These are phyloP conservation scores for Remorina albescens DNA, from an alignment of 2,797 vertebrate genomes.

Conservation along the genomic window DNA sequence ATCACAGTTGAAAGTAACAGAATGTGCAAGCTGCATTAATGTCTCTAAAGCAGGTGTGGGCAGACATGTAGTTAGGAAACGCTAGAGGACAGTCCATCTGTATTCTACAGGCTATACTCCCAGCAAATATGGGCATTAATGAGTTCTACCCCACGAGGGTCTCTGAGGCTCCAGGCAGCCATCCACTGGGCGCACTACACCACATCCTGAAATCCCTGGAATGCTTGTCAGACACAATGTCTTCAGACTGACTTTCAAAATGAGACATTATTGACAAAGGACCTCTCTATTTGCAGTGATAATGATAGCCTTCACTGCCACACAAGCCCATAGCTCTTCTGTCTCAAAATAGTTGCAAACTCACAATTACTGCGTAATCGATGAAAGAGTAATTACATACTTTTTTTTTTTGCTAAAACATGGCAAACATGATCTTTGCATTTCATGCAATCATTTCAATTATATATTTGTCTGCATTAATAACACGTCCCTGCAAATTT, in stretches of 20 bases:
- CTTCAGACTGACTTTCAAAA: slow-evolving; percentile 69
- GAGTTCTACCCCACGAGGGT: slow-evolving; percentile 64
- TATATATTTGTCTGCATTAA: slow-evolving; percentile 1
- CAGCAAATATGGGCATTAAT: slow-evolving; percentile 76
- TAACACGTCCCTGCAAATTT: slow-evolving; percentile 14
- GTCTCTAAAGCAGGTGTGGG: slow-evolving; percentile 71
- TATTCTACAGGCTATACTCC: slow-evolving; percentile 68
- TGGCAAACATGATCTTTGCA: slow-evolving; percentile 6
- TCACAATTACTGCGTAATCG: not conserved
- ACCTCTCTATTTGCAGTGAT: slow-evolving; percentile 66
- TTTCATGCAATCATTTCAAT: not conserved
- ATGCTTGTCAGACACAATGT: slow-evolving; percentile 74
- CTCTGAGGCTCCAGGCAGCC: slow-evolving; percentile 63
- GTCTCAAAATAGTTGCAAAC: slow-evolving; percentile 26
- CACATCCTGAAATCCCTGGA: slow-evolving; percentile 85
- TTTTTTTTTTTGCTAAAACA: not conserved
- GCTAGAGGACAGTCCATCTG: slow-evolving; percentile 71
- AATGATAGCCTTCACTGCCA: slow-evolving; percentile 47
- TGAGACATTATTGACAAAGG: slow-evolving; percentile 76
- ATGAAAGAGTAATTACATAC: not conserved
- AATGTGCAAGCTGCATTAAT: slow-evolving; percentile 50
- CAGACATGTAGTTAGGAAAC: slow-evolving; percentile 70
- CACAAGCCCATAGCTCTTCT: slow-evolving; percentile 42
- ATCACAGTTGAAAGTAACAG: slow-evolving; percentile 60
- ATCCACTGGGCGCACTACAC: slow-evolving; percentile 68